Evolutionary conservation across 2,888 invertebrate genomes (phyloP).

Genomic region (Drosophila stalkeri): DNA sequence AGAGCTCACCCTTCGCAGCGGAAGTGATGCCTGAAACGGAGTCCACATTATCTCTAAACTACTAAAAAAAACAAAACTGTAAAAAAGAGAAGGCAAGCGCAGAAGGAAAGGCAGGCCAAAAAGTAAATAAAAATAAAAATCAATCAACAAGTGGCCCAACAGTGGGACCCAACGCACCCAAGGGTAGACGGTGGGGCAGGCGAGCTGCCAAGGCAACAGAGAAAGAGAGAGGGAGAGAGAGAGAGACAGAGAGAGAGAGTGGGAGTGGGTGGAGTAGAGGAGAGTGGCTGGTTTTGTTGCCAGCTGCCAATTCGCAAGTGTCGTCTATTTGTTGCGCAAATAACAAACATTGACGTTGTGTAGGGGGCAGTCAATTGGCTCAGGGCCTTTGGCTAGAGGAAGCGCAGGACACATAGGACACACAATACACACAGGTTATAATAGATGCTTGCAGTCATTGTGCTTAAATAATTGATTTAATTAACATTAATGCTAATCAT

Average conservation of each 20-base stretch:
- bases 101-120: conserved; percentile 17
- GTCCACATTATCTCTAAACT: conserved; percentile 8
- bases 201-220: background rate
- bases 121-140: conserved; percentile 58
- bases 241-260: too few species aligned
- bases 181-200: background rate
- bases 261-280: background rate
- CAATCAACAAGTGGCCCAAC: conserved; percentile 74
- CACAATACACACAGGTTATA: conserved; percentile 1
- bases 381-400: conserved; percentile 25
- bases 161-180: conserved; percentile 1
- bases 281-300: conserved; percentile 4
- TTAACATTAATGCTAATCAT: conserved; percentile 66
- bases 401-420: conserved; percentile 2
- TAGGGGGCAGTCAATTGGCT: conserved; percentile 38
- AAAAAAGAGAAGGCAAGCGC: background rate
- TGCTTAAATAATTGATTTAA: conserved; percentile 71
- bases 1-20: conserved; percentile 23
- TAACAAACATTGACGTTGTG: conserved; percentile 41
- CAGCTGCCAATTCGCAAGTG: conserved; percentile 44
- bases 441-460: conserved; percentile 16
- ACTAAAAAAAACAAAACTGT: background rate
- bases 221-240: background rate
- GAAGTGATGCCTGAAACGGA: conserved; percentile 34
- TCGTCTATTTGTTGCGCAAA: conserved; percentile 52